These are phyloP conservation scores for Pyralis farinalis DNA, from an alignment of 2,888 invertebrate genomes.

Conservation along the genomic window DNA sequence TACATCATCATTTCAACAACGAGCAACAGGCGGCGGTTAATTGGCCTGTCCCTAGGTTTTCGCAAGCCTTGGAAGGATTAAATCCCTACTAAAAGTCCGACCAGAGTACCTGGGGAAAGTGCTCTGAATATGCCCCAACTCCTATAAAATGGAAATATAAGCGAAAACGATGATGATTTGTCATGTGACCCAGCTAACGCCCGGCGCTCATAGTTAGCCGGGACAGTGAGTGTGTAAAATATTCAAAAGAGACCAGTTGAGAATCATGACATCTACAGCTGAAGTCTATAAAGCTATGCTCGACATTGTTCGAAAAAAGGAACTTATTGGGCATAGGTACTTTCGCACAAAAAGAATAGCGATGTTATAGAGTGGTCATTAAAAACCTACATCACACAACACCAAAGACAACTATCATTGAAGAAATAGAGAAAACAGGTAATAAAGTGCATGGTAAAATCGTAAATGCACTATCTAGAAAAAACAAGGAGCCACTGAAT, in stretches of 20 bases:
- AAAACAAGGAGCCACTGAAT: neutral
- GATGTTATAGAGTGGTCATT: constrained; percentile 14
- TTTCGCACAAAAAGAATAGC: constrained; percentile 12
- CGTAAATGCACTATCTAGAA: neutral
- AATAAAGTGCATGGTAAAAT: constrained; percentile 11
- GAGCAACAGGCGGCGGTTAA: too few relatives aligned
- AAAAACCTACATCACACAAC: constrained; percentile 13
- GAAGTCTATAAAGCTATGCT: constrained; percentile 17
- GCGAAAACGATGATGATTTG: neutral
- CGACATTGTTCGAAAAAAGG: constrained; percentile 9
- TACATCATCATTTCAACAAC: too few relatives aligned
- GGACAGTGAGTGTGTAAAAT: constrained; percentile 4
- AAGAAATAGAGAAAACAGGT: constrained; percentile 13
- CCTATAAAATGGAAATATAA: neutral
- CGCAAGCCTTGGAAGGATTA: too few relatives aligned
- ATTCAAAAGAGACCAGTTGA: constrained; percentile 15
- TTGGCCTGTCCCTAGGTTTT: too few relatives aligned
- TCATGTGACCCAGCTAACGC: neutral
- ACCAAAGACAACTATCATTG: constrained; percentile 7
- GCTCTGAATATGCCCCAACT: too few relatives aligned
- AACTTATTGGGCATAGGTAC: constrained; percentile 17
- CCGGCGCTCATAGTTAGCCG: neutral
- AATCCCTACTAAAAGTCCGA: too few relatives aligned
- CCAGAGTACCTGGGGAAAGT: too few relatives aligned
- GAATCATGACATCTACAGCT: constrained; percentile 3